A percentile compares a stretch with the other conserved stretches of the same genome.
These are phyloP conservation scores for Patagioenas fasciata DNA, from an alignment of 2,113 vertebrate genomes.

Conservation along the genomic window DNA sequence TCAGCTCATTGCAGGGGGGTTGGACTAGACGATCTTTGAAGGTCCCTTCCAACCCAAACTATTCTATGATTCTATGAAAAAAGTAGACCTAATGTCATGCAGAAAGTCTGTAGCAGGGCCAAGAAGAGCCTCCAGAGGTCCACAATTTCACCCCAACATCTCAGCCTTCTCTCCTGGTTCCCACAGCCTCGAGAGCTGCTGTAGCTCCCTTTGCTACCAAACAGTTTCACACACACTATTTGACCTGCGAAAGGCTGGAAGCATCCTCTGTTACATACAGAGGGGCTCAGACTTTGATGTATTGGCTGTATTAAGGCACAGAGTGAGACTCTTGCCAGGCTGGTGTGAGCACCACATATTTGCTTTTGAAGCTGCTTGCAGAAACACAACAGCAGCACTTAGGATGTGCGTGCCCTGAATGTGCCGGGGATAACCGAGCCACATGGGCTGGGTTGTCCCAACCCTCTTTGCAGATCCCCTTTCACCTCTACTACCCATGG, in stretches of 20 bases:
- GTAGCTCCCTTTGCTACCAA: neutral
- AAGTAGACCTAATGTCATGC: neutral
- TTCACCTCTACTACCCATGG: neutral
- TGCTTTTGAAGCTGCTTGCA: neutral
- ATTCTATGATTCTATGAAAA: neutral
- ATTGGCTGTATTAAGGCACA: neutral
- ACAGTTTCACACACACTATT: neutral
- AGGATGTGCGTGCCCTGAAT: neutral
- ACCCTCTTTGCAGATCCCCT: neutral
- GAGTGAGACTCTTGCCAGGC: neutral
- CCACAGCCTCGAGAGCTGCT: neutral
- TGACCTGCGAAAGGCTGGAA: neutral
- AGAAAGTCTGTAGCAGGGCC: neutral
- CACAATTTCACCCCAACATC: neutral
- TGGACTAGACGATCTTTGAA: too few relatives aligned
- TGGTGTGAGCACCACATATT: neutral
- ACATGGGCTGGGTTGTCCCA: accelerated
- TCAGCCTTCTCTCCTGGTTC: neutral
- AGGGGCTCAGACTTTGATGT: neutral
- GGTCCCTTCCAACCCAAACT: too few relatives aligned
- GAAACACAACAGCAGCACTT: neutral
- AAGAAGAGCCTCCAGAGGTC: neutral
- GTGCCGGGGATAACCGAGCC: neutral
- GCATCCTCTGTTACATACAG: neutral
- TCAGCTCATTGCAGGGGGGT: neutral